These are phyloP conservation scores for Rhabdomys pumilio DNA, from an alignment of 2,797 vertebrate genomes.

Conservation along the genomic window DNA sequence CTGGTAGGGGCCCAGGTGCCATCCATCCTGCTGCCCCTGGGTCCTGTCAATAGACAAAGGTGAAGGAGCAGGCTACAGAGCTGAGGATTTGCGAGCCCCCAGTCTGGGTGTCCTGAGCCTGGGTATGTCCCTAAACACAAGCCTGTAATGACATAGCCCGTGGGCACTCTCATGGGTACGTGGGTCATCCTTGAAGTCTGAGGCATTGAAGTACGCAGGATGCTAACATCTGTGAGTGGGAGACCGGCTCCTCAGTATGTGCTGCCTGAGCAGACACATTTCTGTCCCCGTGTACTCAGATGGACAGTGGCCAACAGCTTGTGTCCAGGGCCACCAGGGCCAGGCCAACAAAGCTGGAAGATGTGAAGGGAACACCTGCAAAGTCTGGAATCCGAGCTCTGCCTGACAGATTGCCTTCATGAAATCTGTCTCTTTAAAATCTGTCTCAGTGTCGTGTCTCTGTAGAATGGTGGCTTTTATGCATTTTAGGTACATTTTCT, in stretches of 20 bases:
- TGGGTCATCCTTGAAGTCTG: background rate
- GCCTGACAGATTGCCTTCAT: background rate
- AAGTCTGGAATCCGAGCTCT: fast-evolving
- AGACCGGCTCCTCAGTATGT: too few relatives aligned
- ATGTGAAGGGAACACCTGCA: background rate
- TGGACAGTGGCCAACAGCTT: background rate
- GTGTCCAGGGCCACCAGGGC: background rate
- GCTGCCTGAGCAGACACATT: background rate
- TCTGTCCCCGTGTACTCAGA: background rate
- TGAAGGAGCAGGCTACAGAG: background rate
- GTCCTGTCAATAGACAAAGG: background rate
- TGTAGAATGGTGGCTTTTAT: background rate
- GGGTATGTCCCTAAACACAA: background rate
- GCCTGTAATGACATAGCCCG: too few relatives aligned
- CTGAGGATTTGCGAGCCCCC: too few relatives aligned
- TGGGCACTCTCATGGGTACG: background rate
- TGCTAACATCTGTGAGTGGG: background rate
- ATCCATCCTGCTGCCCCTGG: background rate
- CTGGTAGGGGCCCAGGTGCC: too few relatives aligned
- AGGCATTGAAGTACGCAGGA: background rate
- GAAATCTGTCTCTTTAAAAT: background rate
- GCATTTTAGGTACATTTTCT: background rate
- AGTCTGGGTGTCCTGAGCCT: too few relatives aligned
- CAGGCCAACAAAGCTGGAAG: fast-evolving
- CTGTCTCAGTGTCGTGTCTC: background rate